Percentiles rank a stretch among this genome's conserved stretches.
Conservation (phyloP, 1,140 invertebrate genomes). For the Euwallacea similis region DNA sequence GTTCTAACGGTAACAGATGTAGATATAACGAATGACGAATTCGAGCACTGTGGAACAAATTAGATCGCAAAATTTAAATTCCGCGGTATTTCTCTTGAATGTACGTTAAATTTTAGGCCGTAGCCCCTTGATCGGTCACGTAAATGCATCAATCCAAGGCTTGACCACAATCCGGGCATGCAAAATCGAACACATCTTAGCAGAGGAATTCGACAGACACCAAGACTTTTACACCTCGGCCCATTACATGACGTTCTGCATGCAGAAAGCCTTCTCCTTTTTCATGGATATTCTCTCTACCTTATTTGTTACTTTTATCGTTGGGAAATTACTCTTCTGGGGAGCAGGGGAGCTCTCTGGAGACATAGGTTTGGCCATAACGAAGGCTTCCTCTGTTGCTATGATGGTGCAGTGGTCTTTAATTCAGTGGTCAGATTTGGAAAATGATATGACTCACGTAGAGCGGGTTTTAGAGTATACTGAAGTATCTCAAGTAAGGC, state of each 20-base stretch:
- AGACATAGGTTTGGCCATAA: constrained; percentile 64
- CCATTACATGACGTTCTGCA: constrained; percentile 65
- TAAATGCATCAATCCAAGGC: constrained; percentile 69
- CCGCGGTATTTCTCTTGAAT: neutral
- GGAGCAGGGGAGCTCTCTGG: constrained; percentile 55
- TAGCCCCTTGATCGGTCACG: constrained; percentile 70
- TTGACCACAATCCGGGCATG: constrained; percentile 88
- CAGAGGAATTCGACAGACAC: constrained; percentile 77
- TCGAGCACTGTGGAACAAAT: too few relatives aligned
- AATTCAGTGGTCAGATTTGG: constrained; percentile 64
- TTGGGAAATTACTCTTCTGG: constrained; percentile 57
- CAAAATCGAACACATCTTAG: constrained; percentile 73
- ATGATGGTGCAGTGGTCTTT: constrained; percentile 63
- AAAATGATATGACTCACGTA: constrained; percentile 82
- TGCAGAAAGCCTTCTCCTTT: constrained; percentile 70
- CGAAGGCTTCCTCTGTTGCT: constrained; percentile 51
- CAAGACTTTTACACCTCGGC: constrained; percentile 75
- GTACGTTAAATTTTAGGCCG: constrained; percentile 46
- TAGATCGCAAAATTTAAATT: neutral
- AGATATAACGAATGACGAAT: too few relatives aligned
- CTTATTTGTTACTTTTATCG: constrained; percentile 69
- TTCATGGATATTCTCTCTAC: constrained; percentile 78
- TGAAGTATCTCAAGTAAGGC: constrained; percentile 56
- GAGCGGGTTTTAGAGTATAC: constrained; percentile 78
- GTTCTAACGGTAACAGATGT: neutral